A percentile compares a stretch with the other conserved stretches of the same genome.
These are phyloP conservation scores for Geodia barretti DNA, from an alignment of 37 sponge, comb jelly and placozoan species.

Conservation along the genomic window DNA sequence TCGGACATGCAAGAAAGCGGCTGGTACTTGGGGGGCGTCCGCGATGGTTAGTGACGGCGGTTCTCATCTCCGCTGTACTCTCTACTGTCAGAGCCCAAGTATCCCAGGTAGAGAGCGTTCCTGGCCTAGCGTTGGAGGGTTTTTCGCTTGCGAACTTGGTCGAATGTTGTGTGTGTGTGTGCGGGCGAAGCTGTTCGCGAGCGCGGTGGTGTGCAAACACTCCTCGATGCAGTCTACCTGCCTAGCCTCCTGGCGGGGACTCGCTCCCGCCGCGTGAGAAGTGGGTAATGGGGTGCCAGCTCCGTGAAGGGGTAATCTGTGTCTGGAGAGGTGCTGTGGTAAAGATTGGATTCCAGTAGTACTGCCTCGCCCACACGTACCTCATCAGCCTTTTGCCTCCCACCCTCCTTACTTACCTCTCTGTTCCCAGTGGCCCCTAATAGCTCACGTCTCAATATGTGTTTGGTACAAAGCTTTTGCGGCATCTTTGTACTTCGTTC, in stretches of 20 bases:
- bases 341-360: neutral
- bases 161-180: neutral
- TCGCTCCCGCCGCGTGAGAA: neutral
- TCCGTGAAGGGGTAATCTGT: neutral
- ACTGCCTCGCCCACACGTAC: neutral
- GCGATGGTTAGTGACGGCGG: too few relatives aligned
- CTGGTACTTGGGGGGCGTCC: neutral
- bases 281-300: neutral
- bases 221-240: neutral
- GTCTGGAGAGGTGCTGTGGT: too few relatives aligned
- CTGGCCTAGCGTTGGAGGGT: neutral
- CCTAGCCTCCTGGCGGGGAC: neutral
- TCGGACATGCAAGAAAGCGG: neutral
- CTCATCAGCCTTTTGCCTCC: neutral
- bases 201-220: neutral
- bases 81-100: too few relatives aligned
- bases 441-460: too few relatives aligned
- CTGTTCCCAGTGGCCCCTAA: too few relatives aligned
- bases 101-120: neutral
- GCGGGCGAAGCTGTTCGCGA: too few relatives aligned
- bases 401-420: neutral
- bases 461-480: neutral
- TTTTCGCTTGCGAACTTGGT: too few relatives aligned
- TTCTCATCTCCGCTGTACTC: too few relatives aligned
- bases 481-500: too few relatives aligned